Evolutionary conservation across 2,888 invertebrate genomes (phyloP).

Genomic region (Liopterus haemorrhoidalis): DNA sequence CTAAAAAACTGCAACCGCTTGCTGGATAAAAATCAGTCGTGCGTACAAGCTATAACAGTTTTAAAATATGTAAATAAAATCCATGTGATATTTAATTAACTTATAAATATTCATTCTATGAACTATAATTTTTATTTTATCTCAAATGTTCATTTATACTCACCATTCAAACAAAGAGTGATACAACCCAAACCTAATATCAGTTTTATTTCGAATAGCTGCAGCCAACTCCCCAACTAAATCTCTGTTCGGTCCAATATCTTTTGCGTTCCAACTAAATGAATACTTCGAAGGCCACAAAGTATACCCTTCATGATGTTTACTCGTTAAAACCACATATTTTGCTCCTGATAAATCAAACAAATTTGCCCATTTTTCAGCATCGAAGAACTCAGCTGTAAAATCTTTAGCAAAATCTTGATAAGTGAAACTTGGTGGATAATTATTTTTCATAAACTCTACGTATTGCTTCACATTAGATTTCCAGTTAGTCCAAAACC

Average conservation of each 20-base stretch:
- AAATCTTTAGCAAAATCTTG: slow-evolving; percentile 88
- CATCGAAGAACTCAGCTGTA: slow-evolving; percentile 83
- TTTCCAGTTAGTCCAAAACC: slow-evolving; percentile 88
- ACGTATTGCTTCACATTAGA: slow-evolving; percentile 55
- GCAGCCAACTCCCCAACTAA: slow-evolving; percentile 66
- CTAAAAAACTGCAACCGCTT: no score
- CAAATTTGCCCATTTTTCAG: slow-evolving; percentile 75
- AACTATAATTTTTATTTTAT: no score
- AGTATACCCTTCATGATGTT: slow-evolving; percentile 84
- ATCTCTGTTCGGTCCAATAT: slow-evolving; percentile 71
- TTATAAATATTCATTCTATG: no score
- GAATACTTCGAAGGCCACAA: slow-evolving; percentile 76
- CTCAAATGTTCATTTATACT: no score
- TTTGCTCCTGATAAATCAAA: slow-evolving; percentile 82
- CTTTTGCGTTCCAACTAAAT: slow-evolving; percentile 79
- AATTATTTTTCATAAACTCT: slow-evolving; percentile 75
- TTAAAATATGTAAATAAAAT: no score
- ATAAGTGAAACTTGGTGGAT: slow-evolving; percentile 79
- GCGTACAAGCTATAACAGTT: no score
- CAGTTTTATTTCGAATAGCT: slow-evolving; percentile 56
- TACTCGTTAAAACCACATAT: slow-evolving; percentile 78
- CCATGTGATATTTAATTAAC: no score
- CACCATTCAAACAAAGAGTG: slow-evolving; percentile 79
- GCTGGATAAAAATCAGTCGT: no score
- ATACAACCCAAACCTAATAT: slow-evolving; percentile 69